Evolutionary conservation across 2,113 vertebrate species (phyloP).

Genomic region (Phaethon lepturus): DNA sequence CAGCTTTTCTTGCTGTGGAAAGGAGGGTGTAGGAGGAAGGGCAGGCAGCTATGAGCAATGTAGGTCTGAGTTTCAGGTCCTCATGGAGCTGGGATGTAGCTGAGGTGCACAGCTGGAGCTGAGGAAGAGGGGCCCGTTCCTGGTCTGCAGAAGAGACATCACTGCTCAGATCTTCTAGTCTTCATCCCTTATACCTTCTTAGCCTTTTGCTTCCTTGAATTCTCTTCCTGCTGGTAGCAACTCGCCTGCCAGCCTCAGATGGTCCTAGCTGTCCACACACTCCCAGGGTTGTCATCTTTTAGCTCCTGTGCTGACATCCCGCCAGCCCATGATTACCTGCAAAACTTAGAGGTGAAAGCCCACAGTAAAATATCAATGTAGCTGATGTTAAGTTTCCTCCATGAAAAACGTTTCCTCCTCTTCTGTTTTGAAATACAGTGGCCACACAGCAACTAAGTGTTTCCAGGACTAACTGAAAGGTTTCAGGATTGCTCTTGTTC

Average conservation of each 20-base stretch:
- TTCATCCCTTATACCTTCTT: neutral
- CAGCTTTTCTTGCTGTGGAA: no score
- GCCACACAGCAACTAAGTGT: neutral
- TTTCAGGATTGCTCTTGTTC: neutral
- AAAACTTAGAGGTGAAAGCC: neutral
- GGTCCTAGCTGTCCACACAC: neutral
- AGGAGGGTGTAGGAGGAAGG: no score
- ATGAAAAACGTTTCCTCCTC: neutral
- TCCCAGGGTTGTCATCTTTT: neutral
- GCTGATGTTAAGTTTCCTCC: neutral
- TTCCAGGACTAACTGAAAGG: neutral
- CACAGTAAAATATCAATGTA: neutral
- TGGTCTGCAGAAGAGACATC: neutral
- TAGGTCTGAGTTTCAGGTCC: neutral
- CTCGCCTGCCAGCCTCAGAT: neutral
- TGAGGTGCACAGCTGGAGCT: neutral
- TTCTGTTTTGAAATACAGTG: conserved; percentile 15
- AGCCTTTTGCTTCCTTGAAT: neutral
- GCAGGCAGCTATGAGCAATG: neutral
- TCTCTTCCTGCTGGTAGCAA: neutral
- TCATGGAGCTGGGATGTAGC: neutral
- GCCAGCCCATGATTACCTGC: neutral
- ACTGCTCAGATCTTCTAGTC: neutral
- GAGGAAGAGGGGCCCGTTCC: neutral
- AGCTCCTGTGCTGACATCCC: neutral